A percentile compares a stretch with the other conserved stretches of the same genome.
These are phyloP conservation scores for Porites evermanni DNA, from an alignment of 92 coral and sea anemone species.

Conservation along the genomic window DNA sequence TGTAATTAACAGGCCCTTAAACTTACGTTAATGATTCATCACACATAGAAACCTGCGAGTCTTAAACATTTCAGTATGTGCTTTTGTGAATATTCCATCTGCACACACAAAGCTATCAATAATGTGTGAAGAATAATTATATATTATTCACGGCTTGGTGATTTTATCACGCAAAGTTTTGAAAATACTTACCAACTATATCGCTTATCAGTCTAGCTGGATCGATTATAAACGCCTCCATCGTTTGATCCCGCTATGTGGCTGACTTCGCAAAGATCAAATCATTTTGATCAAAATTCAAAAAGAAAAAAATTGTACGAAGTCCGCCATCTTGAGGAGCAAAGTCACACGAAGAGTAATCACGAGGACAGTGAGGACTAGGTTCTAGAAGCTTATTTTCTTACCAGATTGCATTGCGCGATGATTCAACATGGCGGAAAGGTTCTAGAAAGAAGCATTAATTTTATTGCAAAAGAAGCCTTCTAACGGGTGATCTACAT, in stretches of 20 bases:
- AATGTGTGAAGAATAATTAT: too few species aligned
- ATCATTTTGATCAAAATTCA: not conserved
- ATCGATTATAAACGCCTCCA: conserved; percentile 92
- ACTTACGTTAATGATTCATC: not conserved
- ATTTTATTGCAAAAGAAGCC: not conserved
- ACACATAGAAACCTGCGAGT: not conserved
- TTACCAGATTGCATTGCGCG: conserved; percentile 33
- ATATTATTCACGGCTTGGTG: too few species aligned
- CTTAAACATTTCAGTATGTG: not conserved
- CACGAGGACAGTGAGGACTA: not conserved
- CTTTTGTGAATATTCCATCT: not conserved
- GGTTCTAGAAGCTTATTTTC: conserved; percentile 20
- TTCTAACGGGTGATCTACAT: not conserved
- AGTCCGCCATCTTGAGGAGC: conserved; percentile 24
- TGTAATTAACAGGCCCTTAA: not conserved
- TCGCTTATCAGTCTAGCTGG: conserved; percentile 86
- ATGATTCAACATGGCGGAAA: conserved; percentile 39
- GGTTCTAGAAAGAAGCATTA: not conserved
- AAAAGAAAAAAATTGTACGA: conserved; percentile 12
- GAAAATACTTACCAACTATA: conserved; percentile 74
- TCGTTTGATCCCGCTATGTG: not conserved
- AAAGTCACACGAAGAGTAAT: not conserved
- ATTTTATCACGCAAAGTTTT: conserved; percentile 12
- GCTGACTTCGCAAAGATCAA: not conserved
- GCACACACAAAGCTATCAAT: too few species aligned